These are phyloP conservation scores for Phalanger gymnotis DNA, from an alignment of 2,797 vertebrate genomes.

Conservation along the genomic window DNA sequence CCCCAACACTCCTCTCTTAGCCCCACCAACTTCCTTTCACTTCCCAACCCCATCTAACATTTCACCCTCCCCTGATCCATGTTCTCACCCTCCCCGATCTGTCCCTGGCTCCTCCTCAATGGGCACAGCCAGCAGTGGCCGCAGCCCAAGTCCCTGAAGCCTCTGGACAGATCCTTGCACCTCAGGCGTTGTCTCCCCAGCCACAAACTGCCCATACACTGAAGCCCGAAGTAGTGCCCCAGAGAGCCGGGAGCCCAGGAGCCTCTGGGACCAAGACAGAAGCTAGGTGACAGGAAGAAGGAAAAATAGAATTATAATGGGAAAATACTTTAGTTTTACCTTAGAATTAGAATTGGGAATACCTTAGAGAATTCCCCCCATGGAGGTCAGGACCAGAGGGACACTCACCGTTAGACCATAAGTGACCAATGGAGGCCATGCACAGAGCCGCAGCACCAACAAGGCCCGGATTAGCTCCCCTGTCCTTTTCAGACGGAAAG, in stretches of 20 bases:
- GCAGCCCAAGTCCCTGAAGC: slow-evolving; percentile 87
- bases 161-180: slow-evolving; percentile 87
- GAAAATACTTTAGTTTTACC: not conserved
- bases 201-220: slow-evolving; percentile 94
- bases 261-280: slow-evolving; percentile 78
- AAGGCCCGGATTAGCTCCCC: slow-evolving; percentile 88
- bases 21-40: not conserved
- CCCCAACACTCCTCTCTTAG: not conserved
- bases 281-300: slow-evolving; percentile 68
- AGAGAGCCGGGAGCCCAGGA: slow-evolving; percentile 87
- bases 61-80: not conserved
- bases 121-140: slow-evolving; percentile 92
- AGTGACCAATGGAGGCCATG: slow-evolving; percentile 88
- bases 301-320: not conserved
- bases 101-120: slow-evolving; percentile 87
- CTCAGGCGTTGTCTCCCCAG: slow-evolving; percentile 89
- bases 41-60: slow-evolving; percentile 43
- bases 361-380: not conserved
- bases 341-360: slow-evolving; percentile 1
- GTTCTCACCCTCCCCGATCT: slow-evolving; percentile 72
- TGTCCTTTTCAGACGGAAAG: slow-evolving; percentile 88
- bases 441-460: slow-evolving; percentile 89
- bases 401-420: slow-evolving; percentile 89
- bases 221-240: slow-evolving; percentile 86
- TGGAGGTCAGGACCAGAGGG: not conserved